These are phyloP conservation scores for Malthinus flaveolus DNA, from an alignment of 2,888 invertebrate species.

Conservation along the genomic window DNA sequence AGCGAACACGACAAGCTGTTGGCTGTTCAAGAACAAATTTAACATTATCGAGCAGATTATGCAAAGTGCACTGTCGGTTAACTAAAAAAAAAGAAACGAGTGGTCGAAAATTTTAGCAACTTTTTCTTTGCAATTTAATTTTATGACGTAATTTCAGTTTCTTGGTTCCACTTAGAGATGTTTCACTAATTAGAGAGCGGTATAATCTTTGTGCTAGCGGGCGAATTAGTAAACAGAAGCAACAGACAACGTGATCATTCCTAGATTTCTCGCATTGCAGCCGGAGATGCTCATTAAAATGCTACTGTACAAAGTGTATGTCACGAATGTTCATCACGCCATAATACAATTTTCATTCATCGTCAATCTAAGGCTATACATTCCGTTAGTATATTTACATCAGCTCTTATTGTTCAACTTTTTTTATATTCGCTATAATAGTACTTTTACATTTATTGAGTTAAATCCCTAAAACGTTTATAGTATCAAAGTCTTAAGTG, in stretches of 20 bases:
- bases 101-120: background rate
- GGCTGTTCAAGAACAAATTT: slow-evolving; percentile 1
- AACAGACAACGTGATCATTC: slow-evolving; percentile 26
- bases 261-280: slow-evolving; percentile 21
- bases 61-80: background rate
- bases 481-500: no score
- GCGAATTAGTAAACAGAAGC: slow-evolving; percentile 37
- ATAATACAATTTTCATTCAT: slow-evolving; percentile 24
- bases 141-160: no score
- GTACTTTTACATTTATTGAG: no score
- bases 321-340: slow-evolving; percentile 22
- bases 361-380: slow-evolving; percentile 5
- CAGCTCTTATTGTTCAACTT: no score
- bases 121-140: background rate
- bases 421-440: no score
- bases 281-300: slow-evolving; percentile 19
- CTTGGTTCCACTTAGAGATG: background rate
- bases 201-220: slow-evolving; percentile 36
- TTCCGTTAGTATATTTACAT: background rate
- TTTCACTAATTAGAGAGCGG: background rate
- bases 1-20: slow-evolving; percentile 9
- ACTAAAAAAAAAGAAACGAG: no score
- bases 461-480: no score
- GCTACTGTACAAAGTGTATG: slow-evolving; percentile 19
- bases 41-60: background rate